Evolutionary conservation across 2,888 invertebrate species (phyloP).

Genomic region (Drosophila mettleri): DNA sequence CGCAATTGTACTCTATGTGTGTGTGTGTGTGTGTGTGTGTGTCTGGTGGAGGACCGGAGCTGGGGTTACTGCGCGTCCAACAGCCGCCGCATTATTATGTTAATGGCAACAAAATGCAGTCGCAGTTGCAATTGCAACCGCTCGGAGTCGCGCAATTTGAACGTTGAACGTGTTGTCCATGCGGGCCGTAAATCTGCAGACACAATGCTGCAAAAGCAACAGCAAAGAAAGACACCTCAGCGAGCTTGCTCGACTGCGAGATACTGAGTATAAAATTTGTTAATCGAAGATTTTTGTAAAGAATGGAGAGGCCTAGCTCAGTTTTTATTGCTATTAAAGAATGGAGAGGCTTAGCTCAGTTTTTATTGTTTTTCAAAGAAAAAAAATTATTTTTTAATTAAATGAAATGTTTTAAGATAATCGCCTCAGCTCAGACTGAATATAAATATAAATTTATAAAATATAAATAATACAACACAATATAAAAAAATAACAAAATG

Average conservation of each 20-base stretch:
- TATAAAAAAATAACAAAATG: no score
- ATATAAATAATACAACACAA: no score
- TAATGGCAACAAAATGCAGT: slow-evolving; percentile 76
- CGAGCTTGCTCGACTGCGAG: neutral
- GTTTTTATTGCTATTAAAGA: no score
- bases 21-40: neutral
- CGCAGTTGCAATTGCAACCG: slow-evolving; percentile 40
- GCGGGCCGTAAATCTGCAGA: slow-evolving; percentile 75
- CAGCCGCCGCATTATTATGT: slow-evolving; percentile 69
- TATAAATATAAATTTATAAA: no score
- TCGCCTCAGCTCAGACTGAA: no score
- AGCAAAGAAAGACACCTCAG: neutral
- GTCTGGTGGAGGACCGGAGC: neutral
- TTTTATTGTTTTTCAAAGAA: no score
- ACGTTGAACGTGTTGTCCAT: slow-evolving; percentile 71
- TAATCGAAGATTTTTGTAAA: no score
- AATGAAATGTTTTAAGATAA: no score
- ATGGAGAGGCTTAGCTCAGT: no score
- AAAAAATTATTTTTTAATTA: no score
- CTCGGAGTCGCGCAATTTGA: slow-evolving; percentile 42
- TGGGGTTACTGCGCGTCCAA: neutral
- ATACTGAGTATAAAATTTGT: neutral
- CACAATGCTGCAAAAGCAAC: slow-evolving; percentile 24
- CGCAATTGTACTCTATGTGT: slow-evolving; percentile 55
- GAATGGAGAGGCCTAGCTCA: no score